These are phyloP conservation scores for Tolypeutes matacus DNA, from an alignment of 2,797 vertebrate species.

Conservation along the genomic window DNA sequence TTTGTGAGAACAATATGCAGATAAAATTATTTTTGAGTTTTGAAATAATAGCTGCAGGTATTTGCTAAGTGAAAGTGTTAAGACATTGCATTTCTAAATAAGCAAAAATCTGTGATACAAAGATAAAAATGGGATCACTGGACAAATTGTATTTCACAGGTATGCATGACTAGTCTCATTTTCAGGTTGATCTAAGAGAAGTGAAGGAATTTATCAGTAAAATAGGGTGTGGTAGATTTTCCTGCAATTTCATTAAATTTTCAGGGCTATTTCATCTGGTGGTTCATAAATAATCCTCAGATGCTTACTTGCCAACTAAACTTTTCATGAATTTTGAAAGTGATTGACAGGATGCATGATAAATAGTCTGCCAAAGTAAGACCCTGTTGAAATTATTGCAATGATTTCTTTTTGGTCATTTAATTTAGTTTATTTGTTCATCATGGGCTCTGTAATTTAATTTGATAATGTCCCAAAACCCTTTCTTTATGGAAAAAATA, in stretches of 20 bases:
- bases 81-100: background rate
- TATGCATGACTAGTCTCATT: background rate
- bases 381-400: background rate
- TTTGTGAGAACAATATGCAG: background rate
- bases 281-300: slow-evolving; percentile 58
- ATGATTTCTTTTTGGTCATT: background rate
- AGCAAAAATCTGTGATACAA: background rate
- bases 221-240: background rate
- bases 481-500: no score
- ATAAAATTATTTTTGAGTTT: background rate
- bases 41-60: background rate
- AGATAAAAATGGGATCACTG: background rate
- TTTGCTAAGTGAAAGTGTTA: background rate
- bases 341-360: background rate
- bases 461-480: background rate
- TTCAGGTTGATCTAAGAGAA: background rate
- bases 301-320: slow-evolving; percentile 34
- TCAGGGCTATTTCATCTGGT: background rate
- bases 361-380: slow-evolving; percentile 30
- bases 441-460: background rate
- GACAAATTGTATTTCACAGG: background rate
- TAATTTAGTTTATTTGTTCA: background rate
- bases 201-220: slow-evolving; percentile 39
- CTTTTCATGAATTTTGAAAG: slow-evolving; percentile 27
- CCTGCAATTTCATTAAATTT: slow-evolving; percentile 59